Percentiles rank a stretch among this genome's conserved stretches.
These are phyloP conservation scores for Sardinella longiceps DNA, from an alignment of 2,797 vertebrate species.

Conservation along the genomic window DNA sequence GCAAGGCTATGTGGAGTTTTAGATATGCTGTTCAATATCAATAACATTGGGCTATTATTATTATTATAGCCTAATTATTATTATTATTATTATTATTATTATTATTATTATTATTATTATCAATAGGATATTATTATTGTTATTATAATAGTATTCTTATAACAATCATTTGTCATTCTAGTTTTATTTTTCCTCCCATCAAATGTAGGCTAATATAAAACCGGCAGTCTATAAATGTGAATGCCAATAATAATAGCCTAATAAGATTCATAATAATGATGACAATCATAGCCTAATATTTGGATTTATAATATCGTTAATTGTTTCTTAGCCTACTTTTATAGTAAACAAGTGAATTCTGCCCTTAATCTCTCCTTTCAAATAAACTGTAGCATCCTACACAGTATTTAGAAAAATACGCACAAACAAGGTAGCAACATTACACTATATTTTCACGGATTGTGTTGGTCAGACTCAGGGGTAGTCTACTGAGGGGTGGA, in stretches of 20 bases:
- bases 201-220: no score
- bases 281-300: not conserved
- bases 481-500: conserved; percentile 46
- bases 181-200: no score
- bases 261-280: not conserved
- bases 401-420: not conserved
- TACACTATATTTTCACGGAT: not conserved
- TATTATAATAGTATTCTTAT: conserved; percentile 26
- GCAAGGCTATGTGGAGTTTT: no score
- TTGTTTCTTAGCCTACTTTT: not conserved
- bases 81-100: conserved; percentile 8
- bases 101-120: conserved; percentile 32
- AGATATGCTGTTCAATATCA: no score
- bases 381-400: no score
- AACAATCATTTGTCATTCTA: no score
- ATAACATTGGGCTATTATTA: no score
- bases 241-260: no score
- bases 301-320: not conserved
- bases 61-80: no score
- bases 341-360: not conserved
- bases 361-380: no score
- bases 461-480: not conserved
- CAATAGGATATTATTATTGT: not conserved
- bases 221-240: no score
- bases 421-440: not conserved